Evolutionary conservation across 1,140 invertebrate species (phyloP).

Genomic region (Ruditapes philippinarum): DNA sequence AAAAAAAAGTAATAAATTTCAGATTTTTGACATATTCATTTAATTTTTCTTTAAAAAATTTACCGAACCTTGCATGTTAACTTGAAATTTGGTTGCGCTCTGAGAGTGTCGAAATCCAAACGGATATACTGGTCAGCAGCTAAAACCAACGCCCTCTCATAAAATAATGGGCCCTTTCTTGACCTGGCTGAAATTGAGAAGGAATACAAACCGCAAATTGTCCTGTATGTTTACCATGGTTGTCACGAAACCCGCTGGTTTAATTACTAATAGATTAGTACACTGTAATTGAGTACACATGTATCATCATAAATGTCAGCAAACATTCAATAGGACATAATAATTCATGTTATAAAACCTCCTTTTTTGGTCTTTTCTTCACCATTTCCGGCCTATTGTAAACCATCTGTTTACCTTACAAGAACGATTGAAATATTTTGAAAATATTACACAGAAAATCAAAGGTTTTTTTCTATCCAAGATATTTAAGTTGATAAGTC

Average conservation of each 20-base stretch:
- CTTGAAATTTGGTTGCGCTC: no score
- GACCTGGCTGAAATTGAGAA: no score
- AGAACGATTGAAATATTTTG: neutral
- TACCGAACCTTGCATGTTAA: no score
- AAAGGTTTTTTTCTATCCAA: neutral
- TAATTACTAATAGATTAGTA: neutral
- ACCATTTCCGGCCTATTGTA: slow-evolving; percentile 13
- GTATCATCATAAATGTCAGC: slow-evolving; percentile 18
- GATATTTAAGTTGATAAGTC: neutral
- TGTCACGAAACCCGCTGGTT: neutral
- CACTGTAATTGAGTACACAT: neutral
- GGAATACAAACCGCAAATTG: no score
- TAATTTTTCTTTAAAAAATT: no score
- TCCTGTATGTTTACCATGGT: neutral
- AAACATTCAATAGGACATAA: neutral
- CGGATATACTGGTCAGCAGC: no score
- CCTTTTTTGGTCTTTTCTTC: neutral
- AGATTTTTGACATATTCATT: no score
- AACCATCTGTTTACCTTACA: neutral
- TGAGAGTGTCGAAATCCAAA: no score
- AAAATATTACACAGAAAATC: neutral
- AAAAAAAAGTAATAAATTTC: no score
- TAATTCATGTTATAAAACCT: neutral
- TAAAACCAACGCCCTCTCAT: no score
- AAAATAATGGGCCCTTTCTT: no score